Conservation (phyloP, 2,797 vertebrate species). For the Gymnopithys bicolor region DNA sequence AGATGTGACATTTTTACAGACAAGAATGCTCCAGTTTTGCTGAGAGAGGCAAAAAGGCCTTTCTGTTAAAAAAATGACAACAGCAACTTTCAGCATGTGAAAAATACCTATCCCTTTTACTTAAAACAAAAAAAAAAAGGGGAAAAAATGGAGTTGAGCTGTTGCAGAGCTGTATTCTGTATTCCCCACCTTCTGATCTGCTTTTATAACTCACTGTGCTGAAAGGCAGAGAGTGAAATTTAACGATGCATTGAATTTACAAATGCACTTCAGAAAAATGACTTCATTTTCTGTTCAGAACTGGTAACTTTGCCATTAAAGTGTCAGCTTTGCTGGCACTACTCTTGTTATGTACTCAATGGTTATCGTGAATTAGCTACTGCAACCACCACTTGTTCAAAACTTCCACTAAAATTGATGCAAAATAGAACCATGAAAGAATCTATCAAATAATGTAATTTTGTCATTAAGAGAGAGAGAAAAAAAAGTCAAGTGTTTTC, state of each 20-base stretch:
- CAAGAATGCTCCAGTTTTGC: slow-evolving; percentile 49
- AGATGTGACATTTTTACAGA: slow-evolving; percentile 61
- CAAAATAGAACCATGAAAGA: neutral
- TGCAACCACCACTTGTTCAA: neutral
- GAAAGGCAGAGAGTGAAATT: neutral
- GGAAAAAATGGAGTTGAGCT: neutral
- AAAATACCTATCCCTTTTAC: neutral
- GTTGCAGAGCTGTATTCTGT: neutral
- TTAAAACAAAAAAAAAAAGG: neutral
- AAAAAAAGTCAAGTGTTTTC: neutral
- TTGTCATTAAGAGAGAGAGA: neutral
- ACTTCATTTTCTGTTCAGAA: neutral
- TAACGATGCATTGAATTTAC: neutral
- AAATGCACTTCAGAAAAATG: neutral
- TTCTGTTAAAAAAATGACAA: neutral
- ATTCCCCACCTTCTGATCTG: neutral
- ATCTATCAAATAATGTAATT: neutral
- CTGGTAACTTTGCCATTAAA: neutral
- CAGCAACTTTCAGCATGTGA: neutral
- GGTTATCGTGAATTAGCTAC: neutral
- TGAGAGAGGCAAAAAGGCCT: slow-evolving; percentile 39
- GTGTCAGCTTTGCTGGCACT: neutral
- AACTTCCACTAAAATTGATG: neutral
- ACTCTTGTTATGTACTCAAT: neutral
- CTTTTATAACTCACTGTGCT: neutral